phyloP scores from a whole-genome alignment of 1,140 invertebrate genomes.

The Ostrea edulis region DNA sequence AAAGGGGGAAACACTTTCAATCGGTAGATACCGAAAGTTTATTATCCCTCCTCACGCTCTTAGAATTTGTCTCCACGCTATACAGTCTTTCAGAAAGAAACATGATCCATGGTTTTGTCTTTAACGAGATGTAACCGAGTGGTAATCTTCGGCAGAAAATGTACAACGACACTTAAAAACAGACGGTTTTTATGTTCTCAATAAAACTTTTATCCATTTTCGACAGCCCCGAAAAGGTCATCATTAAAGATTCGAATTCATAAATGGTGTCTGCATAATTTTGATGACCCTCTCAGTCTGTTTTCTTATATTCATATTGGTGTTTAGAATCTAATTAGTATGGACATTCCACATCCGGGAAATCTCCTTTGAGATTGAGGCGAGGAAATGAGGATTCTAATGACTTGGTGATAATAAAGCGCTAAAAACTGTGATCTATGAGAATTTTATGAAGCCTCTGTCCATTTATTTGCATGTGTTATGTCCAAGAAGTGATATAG shows the following conservation, averaged over 20 bases:
- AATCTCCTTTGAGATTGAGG: slow-evolving; percentile 27
- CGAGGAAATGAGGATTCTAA: slow-evolving; percentile 33
- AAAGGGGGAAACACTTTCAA: slow-evolving; percentile 56
- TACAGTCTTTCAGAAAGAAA: not conserved
- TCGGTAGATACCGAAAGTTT: slow-evolving; percentile 48
- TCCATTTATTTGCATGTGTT: slow-evolving; percentile 35
- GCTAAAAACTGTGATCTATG: slow-evolving; percentile 34
- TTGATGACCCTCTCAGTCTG: slow-evolving; percentile 3
- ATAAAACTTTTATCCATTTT: slow-evolving; percentile 30
- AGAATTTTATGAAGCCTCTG: slow-evolving; percentile 30
- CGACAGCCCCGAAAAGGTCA: slow-evolving; percentile 15
- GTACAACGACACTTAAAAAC: slow-evolving; percentile 31
- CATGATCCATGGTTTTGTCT: slow-evolving; percentile 21
- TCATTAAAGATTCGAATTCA: slow-evolving; percentile 33
- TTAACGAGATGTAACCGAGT: slow-evolving; percentile 27
- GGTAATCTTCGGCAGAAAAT: slow-evolving; percentile 14
- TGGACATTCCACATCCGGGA: slow-evolving; percentile 27
- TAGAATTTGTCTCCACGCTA: slow-evolving; percentile 20
- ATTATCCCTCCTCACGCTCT: slow-evolving; percentile 47
- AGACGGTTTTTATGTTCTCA: slow-evolving; percentile 22
- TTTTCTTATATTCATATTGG: slow-evolving; percentile 42
- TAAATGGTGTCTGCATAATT: slow-evolving; percentile 35
- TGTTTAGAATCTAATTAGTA: slow-evolving; percentile 31
- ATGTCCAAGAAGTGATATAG: slow-evolving; percentile 17
- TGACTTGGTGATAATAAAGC: slow-evolving; percentile 13